Evolutionary conservation across 53 echinoderm and acorn worm species (phyloP), one percentile per base, ranked within the genome.

Genomic region (Paelopatides confundens): DNA sequence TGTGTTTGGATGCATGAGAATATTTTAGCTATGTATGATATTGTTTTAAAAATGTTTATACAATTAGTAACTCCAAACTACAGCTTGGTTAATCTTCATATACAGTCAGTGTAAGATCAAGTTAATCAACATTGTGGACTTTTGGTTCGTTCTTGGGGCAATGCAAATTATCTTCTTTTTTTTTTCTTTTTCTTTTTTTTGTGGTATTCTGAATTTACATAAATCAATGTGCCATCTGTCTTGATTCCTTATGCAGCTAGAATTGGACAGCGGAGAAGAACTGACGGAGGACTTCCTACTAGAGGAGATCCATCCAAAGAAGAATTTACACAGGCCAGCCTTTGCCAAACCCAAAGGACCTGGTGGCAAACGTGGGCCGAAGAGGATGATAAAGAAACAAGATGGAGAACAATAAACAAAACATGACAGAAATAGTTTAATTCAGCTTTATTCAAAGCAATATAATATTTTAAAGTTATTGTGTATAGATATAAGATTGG

Each of bases 281-380:
- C 71, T 97, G 11, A 92, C 97, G 24, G 97, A 95, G 29, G 90
- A 93, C 28, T 95, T 88, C 49, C 74, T 97, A 6, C 62, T 95
- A 81, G 92, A 95, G 39, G 92, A 91, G 51, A 90, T 97, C 1
- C 97, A 97, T 66, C 97, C 97, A 10, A 92, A 93, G 77, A 88
- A 90, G 35, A 95, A 91, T 62, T 66, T 95, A 28, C 95, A 93
- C 85, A 90, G 92, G 58, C 91, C 95, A 24, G 93, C 90, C 65
- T 97, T 97, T 71, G 92, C 87, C 54, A 97, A 95, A 58, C 97
- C 97, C n/a, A 92, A 93, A 66, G 97, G 97, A 53, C 97, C 97
- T 0, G 79, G 81, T 8, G 94, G 94, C 24, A 93, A 91, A 74
- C 74, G 90, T 37, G 97, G 97, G 29, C 93, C 90, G 68, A 87